Percentiles rank a stretch among this genome's conserved stretches.
Conservation (phyloP, 2,888 invertebrate species). For the Drosophila kambysellisi region DNA sequence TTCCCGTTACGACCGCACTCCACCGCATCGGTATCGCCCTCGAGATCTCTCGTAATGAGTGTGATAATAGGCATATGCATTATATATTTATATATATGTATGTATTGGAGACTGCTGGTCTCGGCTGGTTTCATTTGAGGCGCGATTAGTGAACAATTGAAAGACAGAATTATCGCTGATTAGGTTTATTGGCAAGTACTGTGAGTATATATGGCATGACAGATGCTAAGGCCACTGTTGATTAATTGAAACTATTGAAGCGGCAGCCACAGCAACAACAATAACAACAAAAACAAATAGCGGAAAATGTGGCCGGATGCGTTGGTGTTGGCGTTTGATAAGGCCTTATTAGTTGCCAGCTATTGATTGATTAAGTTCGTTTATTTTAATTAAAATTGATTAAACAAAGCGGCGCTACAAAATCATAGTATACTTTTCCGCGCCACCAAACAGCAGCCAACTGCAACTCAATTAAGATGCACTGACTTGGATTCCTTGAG, state of each 20-base stretch:
- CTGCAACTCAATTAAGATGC: constrained; percentile 53
- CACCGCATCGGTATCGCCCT: neutral
- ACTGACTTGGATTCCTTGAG: constrained; percentile 63
- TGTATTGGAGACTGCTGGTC: constrained; percentile 8
- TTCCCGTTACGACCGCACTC: neutral
- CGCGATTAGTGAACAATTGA: constrained; percentile 11
- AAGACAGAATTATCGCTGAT: constrained; percentile 39
- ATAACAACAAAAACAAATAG: neutral
- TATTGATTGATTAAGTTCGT: constrained; percentile 42
- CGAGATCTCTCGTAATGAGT: constrained; percentile 30
- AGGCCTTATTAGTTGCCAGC: constrained; percentile 24
- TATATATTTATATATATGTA: neutral
- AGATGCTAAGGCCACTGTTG: constrained; percentile 14
- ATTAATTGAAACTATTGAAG: constrained; percentile 33
- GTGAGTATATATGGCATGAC: neutral
- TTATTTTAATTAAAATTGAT: constrained; percentile 45
- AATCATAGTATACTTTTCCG: constrained; percentile 3
- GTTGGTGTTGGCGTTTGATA: constrained; percentile 20
- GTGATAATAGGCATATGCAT: constrained; percentile 18
- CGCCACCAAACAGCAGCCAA: neutral
- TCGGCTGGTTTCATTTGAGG: constrained; percentile 19
- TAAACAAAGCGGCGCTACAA: neutral
- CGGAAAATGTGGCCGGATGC: constrained; percentile 28
- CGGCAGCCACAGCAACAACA: neutral
- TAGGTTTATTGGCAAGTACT: constrained; percentile 39